These are phyloP conservation scores for Eulemur rufifrons DNA, from an alignment of 2,113 vertebrate species.

Conservation along the genomic window DNA sequence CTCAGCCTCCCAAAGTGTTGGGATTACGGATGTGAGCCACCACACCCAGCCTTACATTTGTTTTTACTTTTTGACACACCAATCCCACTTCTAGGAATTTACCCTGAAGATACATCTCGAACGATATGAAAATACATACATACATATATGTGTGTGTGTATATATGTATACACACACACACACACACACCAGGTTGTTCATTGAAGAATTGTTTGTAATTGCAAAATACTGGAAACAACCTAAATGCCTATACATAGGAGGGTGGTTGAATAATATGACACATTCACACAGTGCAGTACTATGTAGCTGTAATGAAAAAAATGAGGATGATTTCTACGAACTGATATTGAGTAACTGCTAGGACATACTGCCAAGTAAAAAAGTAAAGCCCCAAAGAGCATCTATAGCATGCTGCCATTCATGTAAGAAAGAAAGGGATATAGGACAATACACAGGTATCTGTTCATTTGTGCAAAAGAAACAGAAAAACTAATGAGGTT, in stretches of 20 bases:
- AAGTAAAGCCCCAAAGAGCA: not conserved
- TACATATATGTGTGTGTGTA: too few relatives aligned
- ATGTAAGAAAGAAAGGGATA: not conserved
- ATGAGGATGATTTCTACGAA: not conserved
- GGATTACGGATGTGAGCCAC: too few relatives aligned
- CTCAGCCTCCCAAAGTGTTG: too few relatives aligned
- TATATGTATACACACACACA: too few relatives aligned
- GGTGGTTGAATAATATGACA: not conserved
- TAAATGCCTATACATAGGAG: not conserved
- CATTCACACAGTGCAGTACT: not conserved
- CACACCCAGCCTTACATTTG: not conserved
- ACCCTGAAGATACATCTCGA: not conserved
- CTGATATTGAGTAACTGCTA: not conserved
- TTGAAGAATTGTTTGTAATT: not conserved
- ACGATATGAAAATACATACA: not conserved
- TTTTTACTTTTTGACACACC: constrained; percentile 22
- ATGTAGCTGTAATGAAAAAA: not conserved
- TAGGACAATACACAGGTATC: not conserved
- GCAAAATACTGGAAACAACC: not conserved
- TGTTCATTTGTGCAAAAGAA: not conserved
- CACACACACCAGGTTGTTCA: not conserved
- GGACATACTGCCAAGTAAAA: not conserved
- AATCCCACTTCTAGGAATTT: not conserved
- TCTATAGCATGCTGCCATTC: not conserved
- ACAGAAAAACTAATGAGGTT: not conserved